Conservation (phyloP, 2,113 vertebrate species). For the Hypanus sabinus region DNA sequence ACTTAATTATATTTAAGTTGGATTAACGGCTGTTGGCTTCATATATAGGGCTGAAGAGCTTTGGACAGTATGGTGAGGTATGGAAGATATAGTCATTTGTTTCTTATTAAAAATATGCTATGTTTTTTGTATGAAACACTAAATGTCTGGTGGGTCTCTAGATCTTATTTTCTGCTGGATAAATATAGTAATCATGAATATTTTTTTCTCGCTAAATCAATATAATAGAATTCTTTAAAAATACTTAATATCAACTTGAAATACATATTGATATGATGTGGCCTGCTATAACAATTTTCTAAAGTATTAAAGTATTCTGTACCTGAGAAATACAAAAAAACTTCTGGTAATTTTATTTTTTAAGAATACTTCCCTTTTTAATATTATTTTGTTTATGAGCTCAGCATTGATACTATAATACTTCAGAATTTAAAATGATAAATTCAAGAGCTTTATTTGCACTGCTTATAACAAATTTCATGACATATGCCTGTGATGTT, state of each 20-base stretch:
- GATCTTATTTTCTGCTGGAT: neutral
- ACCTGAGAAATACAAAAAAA: neutral
- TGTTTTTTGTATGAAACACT: neutral
- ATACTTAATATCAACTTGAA: neutral
- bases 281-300: neutral
- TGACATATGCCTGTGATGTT: too few relatives aligned
- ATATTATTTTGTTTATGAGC: too few relatives aligned
- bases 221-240: neutral
- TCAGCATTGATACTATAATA: neutral
- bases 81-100: constrained; percentile 43
- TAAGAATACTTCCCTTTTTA: neutral
- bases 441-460: neutral
- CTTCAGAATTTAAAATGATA: neutral
- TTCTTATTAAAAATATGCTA: neutral
- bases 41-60: constrained; percentile 51
- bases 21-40: constrained; percentile 50
- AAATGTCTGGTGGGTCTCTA: too few relatives aligned
- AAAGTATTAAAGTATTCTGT: neutral
- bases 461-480: too few relatives aligned
- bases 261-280: neutral
- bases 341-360: neutral
- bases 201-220: neutral
- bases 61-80: constrained; percentile 72
- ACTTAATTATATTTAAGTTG: constrained; percentile 40
- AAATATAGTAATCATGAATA: too few relatives aligned